These are phyloP conservation scores for Lagorchestes hirsutus DNA, from an alignment of 2,797 vertebrate genomes.

Conservation along the genomic window DNA sequence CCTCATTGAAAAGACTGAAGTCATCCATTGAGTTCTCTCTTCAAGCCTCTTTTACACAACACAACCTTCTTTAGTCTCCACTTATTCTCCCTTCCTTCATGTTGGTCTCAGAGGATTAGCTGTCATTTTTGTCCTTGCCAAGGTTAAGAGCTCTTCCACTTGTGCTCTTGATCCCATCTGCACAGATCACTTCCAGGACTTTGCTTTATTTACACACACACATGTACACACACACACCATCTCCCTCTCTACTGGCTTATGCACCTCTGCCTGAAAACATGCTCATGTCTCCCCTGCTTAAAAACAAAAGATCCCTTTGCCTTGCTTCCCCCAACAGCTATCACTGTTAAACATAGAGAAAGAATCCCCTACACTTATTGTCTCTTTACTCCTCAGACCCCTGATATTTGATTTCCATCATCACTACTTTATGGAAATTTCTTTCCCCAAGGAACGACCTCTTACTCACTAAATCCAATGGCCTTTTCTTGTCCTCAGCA, in stretches of 20 bases:
- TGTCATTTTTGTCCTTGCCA: neutral
- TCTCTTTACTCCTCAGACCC: neutral
- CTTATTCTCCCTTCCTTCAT: neutral
- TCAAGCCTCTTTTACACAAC: neutral
- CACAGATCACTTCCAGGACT: neutral
- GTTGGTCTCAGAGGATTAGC: neutral
- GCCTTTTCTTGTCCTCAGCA: neutral
- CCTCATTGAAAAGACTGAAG: neutral
- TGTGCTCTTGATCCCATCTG: neutral
- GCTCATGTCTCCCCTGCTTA: neutral
- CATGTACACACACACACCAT: neutral
- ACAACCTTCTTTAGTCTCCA: neutral
- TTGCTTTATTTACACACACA: neutral
- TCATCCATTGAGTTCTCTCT: neutral
- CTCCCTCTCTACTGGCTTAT: neutral
- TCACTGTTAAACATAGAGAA: neutral
- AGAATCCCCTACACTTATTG: neutral
- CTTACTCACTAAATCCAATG: neutral
- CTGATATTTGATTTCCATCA: neutral
- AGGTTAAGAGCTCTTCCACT: neutral
- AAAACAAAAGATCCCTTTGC: neutral
- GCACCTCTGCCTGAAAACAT: neutral
- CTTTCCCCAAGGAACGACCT: neutral
- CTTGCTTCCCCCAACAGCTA: neutral
- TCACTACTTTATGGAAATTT: neutral